Percentiles rank a stretch among this genome's conserved stretches.
Conservation (phyloP, 1,140 invertebrate genomes). For the Drosophila sulfurigaster region DNA sequence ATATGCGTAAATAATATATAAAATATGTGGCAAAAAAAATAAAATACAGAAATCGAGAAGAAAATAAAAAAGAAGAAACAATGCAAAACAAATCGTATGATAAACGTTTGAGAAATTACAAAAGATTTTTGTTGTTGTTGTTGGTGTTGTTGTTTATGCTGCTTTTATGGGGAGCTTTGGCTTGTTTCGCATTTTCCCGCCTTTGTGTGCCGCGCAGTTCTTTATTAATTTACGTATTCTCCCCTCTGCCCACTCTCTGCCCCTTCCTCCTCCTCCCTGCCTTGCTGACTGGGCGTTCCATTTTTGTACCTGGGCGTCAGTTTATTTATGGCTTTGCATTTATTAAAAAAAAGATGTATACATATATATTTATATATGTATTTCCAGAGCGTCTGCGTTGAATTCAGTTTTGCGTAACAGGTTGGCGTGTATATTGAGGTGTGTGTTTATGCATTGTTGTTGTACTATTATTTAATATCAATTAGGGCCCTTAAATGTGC, state of each 20-base stretch:
- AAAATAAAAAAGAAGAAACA: conserved; percentile 34
- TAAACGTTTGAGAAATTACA: conserved; percentile 74
- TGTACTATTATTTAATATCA: conserved; percentile 78
- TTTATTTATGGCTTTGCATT: conserved; percentile 82
- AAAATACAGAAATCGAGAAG: conserved; percentile 11
- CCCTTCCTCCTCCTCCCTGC: not conserved
- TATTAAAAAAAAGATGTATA: conserved; percentile 66
- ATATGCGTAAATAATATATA: conserved; percentile 79
- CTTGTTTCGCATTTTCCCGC: conserved; percentile 31
- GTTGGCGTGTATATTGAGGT: conserved; percentile 44
- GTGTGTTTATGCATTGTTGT: conserved; percentile 21
- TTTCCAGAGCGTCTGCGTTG: conserved; percentile 16
- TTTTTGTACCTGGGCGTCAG: conserved; percentile 67
- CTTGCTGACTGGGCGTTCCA: conserved; percentile 17
- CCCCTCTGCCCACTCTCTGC: not conserved
- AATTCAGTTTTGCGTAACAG: conserved; percentile 62
- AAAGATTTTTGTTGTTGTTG: conserved; percentile 46
- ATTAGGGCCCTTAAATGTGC: conserved; percentile 61
- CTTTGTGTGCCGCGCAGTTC: conserved; percentile 41
- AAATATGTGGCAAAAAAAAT: conserved; percentile 61
- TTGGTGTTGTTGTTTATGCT: conserved; percentile 31
- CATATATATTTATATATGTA: conserved; percentile 28
- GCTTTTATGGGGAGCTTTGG: conserved; percentile 11
- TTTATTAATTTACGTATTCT: conserved; percentile 65
- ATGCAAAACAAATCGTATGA: conserved; percentile 55